A percentile compares a stretch with the other conserved stretches of the same genome.
Conservation (phyloP, 1,140 invertebrate genomes). For the Bilobella aurantiaca region DNA sequence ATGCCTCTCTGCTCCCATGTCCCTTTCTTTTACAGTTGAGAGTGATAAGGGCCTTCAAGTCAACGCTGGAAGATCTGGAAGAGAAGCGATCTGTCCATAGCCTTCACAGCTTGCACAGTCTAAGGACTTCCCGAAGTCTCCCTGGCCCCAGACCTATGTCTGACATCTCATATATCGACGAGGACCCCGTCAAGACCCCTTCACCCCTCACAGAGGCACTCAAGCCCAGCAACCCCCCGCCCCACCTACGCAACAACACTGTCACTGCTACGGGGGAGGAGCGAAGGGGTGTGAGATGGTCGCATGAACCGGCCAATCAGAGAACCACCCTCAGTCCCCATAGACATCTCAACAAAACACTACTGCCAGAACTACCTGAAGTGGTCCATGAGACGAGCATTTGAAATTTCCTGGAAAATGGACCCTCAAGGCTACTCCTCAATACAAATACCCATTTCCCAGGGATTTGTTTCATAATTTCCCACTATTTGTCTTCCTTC, state of each 20-base stretch:
- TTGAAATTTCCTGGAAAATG: constrained; percentile 38
- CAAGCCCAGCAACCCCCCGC: constrained; percentile 20
- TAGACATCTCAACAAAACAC: constrained; percentile 32
- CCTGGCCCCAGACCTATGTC: constrained; percentile 61
- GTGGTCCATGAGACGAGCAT: constrained; percentile 62
- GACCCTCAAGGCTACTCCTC: background rate
- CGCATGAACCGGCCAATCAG: constrained; percentile 22
- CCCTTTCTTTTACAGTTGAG: constrained; percentile 86
- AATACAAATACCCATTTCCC: too few relatives aligned
- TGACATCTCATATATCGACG: constrained; percentile 87
- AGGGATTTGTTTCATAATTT: background rate
- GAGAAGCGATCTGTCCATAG: constrained; percentile 95
- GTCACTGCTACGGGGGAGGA: constrained; percentile 12
- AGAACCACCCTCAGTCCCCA: constrained; percentile 32
- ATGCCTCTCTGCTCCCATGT: constrained; percentile 38
- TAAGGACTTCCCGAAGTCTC: constrained; percentile 73
- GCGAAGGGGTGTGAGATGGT: constrained; percentile 29
- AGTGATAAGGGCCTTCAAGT: constrained; percentile 99
- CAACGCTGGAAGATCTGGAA: constrained; percentile 97
- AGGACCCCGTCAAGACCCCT: constrained; percentile 58
- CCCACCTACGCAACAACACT: constrained; percentile 15
- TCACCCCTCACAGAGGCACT: constrained; percentile 45
- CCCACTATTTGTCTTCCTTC: background rate
- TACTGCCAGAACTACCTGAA: constrained; percentile 51
- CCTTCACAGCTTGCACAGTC: constrained; percentile 89